Evolutionary conservation across 2,113 vertebrate species (phyloP), one percentile per base, ranked within the genome.

Genomic region (Podiceps cristatus): DNA sequence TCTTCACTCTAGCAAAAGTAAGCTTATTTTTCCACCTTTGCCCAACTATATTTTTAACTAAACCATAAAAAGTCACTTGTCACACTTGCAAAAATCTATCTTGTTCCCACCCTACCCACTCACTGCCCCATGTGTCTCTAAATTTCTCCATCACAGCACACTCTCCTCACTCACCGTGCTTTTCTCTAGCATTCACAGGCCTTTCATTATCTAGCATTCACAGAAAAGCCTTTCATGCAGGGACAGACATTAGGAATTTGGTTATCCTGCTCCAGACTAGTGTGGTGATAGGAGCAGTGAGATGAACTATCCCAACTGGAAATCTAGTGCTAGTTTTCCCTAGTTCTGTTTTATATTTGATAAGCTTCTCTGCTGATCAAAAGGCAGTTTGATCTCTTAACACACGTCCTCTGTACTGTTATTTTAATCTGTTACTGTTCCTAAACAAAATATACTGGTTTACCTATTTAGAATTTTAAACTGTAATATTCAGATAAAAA

Each of bases 51-150:
- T 77, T 49, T 78, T 25, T 67, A 74, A 78, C 13, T 16, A 81
- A 67, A 53, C 31, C 25, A 73, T 37, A 60, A 2, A 2, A 50
- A 80, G 8, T 27, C 63, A 76, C 16, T 63, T 55, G n/a, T 20
- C 49, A 75, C 28, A 15, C 20, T 76, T 72, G 16, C 29, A 66
- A 49, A 81, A 59, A 24, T 27, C 44, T 60, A 2, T 12, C 13
- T 42, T 42, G 19, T 77, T 77, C 24, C 31, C 31, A 52, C 13
- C 13, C 13, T 11, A 33, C 11, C 16, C 5, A 7, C 11, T 17
- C 33, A 9, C n/a, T 11, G 7, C 16, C 52, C 47, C 9, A 2
- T 0, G 0, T 15, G 1, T 66, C 25, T 71, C 56, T 31, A 56
- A 29, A 42, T 28, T 28, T 22, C 27, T 49, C 66, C 58, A 25